phyloP scores from a whole-genome alignment of 2,888 invertebrate genomes.

The Bellardia bayeri region DNA sequence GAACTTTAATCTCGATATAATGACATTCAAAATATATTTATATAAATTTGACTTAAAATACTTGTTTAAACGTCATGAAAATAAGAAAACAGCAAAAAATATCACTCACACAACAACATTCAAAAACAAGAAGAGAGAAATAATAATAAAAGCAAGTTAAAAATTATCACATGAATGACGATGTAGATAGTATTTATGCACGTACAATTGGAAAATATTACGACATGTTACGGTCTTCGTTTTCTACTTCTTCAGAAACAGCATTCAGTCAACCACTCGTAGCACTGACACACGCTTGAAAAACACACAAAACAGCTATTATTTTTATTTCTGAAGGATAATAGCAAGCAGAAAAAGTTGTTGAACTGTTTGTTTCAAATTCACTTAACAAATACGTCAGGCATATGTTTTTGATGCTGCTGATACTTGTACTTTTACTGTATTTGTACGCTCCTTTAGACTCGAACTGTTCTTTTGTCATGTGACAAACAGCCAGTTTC shows the following conservation, averaged over 20 bases:
- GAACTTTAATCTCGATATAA: conserved; percentile 29
- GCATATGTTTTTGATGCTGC: conserved; percentile 32
- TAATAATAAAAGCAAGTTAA: conserved; percentile 9
- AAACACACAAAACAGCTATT: conserved; percentile 4
- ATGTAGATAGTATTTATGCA: conserved; percentile 32
- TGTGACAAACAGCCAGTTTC: conserved; percentile 39
- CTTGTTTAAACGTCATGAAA: conserved; percentile 39
- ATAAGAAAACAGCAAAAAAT: background rate
- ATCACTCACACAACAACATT: background rate
- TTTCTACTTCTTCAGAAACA: conserved; percentile 14
- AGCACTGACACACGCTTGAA: background rate
- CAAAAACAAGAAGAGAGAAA: background rate
- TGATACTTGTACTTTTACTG: background rate
- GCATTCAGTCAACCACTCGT: conserved; percentile 17
- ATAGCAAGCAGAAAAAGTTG: conserved; percentile 55
- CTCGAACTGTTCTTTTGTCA: conserved; percentile 60
- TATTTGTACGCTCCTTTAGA: conserved; percentile 27
- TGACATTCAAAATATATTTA: conserved; percentile 44
- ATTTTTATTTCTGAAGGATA: conserved; percentile 22
- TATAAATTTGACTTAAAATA: conserved; percentile 60
- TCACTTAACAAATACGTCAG: conserved; percentile 69
- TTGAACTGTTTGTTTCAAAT: conserved; percentile 69
- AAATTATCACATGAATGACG: conserved; percentile 55
- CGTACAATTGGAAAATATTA: conserved; percentile 54
- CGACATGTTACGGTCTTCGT: conserved; percentile 37